Percentiles rank a stretch among this genome's conserved stretches.
Evolutionary conservation across 2,888 invertebrate genomes (phyloP).

Genomic region (Hybos culiciformis): DNA sequence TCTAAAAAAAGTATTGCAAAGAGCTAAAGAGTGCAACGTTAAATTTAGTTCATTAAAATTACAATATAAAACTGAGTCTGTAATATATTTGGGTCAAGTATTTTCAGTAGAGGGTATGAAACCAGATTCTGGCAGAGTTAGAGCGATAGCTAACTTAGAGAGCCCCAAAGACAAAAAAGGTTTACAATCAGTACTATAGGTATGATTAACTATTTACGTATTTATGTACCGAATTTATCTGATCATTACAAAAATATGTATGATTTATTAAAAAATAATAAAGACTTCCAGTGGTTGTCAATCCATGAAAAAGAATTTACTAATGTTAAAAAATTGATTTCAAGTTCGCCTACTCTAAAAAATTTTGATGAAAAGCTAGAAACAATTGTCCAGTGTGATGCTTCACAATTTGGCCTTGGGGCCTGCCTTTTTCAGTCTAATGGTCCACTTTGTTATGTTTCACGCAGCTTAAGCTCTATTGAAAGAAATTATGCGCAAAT

Average conservation of each 20-base stretch:
- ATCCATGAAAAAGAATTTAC: constrained; percentile 14
- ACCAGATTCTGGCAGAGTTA: constrained; percentile 8
- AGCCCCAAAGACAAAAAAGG: constrained; percentile 8
- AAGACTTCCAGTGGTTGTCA: constrained; percentile 13
- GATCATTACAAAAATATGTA: constrained; percentile 9
- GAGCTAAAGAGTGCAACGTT: constrained; percentile 17
- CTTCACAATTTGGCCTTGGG: constrained; percentile 9
- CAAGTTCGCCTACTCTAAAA: constrained; percentile 13
- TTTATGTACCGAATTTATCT: constrained; percentile 3
- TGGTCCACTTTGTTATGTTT: constrained; percentile 14
- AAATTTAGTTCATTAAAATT: constrained; percentile 20
- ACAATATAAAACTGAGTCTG: constrained; percentile 10
- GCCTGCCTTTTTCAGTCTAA: constrained; percentile 8
- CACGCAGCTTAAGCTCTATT: constrained; percentile 17
- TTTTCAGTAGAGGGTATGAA: constrained; percentile 10
- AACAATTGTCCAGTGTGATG: constrained; percentile 8
- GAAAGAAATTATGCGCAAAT: constrained; percentile 15
- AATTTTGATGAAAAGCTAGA: constrained; percentile 4
- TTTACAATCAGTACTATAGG: constrained; percentile 14
- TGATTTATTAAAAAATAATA: constrained; percentile 17
- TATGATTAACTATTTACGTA: constrained; percentile 17
- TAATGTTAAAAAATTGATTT: constrained; percentile 17
- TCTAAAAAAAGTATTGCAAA: constrained; percentile 17
- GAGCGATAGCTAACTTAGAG: constrained; percentile 6
- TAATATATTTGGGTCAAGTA: too few relatives aligned